Percentiles rank a stretch among this genome's conserved stretches.
Conservation (phyloP, 2,797 vertebrate species). For the Gallinago stenura region DNA sequence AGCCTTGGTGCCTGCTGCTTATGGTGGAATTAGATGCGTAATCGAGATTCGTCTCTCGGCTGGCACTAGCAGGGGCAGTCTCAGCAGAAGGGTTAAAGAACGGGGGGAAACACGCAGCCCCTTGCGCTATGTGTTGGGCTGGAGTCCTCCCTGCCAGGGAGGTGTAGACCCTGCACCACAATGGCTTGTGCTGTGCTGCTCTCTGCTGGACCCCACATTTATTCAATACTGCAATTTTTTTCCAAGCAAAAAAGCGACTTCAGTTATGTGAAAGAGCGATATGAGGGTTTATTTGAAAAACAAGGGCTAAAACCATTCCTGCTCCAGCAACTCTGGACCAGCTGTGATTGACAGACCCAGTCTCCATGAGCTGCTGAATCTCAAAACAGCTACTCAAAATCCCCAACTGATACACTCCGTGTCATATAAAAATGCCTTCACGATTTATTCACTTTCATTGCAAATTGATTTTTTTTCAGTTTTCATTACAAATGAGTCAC, state of each 20-base stretch:
- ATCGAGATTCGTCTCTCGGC: neutral
- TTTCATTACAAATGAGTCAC: conserved; percentile 15
- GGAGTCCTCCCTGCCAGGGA: neutral
- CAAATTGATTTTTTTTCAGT: neutral
- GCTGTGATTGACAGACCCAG: neutral
- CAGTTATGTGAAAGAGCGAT: neutral
- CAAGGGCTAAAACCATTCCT: neutral
- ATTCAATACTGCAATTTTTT: neutral
- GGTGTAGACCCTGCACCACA: neutral
- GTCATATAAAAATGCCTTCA: neutral
- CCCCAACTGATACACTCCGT: rapidly evolving
- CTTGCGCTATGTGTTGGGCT: neutral
- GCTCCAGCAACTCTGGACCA: neutral
- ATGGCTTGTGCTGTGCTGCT: rapidly evolving
- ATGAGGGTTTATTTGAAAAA: neutral
- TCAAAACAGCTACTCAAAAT: neutral
- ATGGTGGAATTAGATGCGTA: neutral
- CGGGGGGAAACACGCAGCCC: neutral
- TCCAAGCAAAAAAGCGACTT: neutral
- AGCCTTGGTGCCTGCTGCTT: neutral
- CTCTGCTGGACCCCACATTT: neutral
- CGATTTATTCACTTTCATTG: neutral
- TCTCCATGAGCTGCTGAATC: neutral
- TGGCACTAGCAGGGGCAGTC: rapidly evolving
- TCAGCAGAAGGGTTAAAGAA: neutral